phyloP scores from a whole-genome alignment of 1,140 invertebrate genomes.

The Drosophila asahinai region DNA sequence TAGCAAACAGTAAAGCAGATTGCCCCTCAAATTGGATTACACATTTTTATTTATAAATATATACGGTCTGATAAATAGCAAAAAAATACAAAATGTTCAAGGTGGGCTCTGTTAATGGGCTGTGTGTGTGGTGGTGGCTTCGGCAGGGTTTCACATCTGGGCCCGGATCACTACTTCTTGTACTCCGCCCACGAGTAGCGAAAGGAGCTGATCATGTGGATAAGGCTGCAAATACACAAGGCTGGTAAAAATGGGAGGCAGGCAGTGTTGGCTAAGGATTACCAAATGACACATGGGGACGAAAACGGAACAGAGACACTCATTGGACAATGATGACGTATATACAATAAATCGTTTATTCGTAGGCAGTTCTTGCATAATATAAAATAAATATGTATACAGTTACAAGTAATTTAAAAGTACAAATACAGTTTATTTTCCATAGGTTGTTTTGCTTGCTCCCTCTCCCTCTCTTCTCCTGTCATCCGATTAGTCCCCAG shows the following conservation, averaged over 20 bases:
- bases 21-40: conserved; percentile 44
- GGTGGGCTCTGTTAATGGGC: conserved; percentile 23
- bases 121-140: conserved; percentile 1
- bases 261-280: background rate
- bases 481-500: conserved; percentile 63
- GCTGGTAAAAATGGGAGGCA: conserved; percentile 52
- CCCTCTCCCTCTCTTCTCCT: conserved; percentile 24
- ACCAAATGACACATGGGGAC: background rate
- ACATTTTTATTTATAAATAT: conserved; percentile 40
- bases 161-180: conserved; percentile 45
- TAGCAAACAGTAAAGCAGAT: conserved; percentile 37
- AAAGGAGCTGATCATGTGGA: conserved; percentile 75
- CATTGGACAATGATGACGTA: conserved; percentile 47
- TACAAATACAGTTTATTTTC: conserved; percentile 82
- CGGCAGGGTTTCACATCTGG: conserved; percentile 8
- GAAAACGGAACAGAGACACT: conserved; percentile 20
- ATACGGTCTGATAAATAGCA: conserved; percentile 50
- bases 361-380: conserved; percentile 83
- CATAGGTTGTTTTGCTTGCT: conserved; percentile 63
- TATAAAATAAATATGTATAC: conserved; percentile 83
- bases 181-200: conserved; percentile 74
- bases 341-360: conserved; percentile 81
- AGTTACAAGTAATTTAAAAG: conserved; percentile 83
- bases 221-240: conserved; percentile 76
- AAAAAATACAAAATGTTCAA: conserved; percentile 38